These are phyloP conservation scores for Struthidea cinerea DNA, from an alignment of 2,113 vertebrate species.

Conservation along the genomic window DNA sequence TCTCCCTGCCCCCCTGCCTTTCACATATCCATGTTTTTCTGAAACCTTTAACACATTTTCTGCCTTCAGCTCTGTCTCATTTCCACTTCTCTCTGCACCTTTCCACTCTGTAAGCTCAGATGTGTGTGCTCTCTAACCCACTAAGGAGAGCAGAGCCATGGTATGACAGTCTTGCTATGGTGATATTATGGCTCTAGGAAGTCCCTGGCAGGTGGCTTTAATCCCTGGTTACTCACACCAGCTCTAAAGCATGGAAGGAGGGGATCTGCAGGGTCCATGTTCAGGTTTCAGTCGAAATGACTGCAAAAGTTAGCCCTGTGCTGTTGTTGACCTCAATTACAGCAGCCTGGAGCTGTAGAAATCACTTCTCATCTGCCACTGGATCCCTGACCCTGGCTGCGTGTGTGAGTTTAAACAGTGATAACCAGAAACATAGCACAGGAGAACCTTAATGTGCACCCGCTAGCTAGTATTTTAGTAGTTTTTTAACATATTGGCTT, in stretches of 20 bases:
- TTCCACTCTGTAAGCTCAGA: not conserved
- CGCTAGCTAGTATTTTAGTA: not conserved
- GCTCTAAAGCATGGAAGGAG: not conserved
- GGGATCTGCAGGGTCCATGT: not conserved
- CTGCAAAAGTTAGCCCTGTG: not conserved
- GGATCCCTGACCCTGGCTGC: not conserved
- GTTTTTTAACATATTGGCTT: not conserved
- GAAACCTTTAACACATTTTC: not conserved
- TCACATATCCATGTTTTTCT: rapidly evolving
- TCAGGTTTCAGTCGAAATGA: not conserved
- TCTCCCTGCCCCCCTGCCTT: not conserved
- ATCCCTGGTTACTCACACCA: not conserved
- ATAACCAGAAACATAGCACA: not conserved
- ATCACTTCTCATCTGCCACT: not conserved
- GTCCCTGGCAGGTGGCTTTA: not conserved
- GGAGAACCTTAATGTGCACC: not conserved
- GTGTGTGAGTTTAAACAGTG: not conserved
- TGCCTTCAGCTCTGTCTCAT: not conserved
- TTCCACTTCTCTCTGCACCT: not conserved
- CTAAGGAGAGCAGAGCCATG: not conserved
- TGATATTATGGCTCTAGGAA: not conserved
- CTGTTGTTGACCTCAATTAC: not conserved
- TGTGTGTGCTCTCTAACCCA: not conserved
- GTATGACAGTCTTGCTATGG: not conserved
- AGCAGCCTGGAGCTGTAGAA: not conserved